Conservation (phyloP, 2,888 invertebrate genomes). For the Conomelus anceps region DNA sequence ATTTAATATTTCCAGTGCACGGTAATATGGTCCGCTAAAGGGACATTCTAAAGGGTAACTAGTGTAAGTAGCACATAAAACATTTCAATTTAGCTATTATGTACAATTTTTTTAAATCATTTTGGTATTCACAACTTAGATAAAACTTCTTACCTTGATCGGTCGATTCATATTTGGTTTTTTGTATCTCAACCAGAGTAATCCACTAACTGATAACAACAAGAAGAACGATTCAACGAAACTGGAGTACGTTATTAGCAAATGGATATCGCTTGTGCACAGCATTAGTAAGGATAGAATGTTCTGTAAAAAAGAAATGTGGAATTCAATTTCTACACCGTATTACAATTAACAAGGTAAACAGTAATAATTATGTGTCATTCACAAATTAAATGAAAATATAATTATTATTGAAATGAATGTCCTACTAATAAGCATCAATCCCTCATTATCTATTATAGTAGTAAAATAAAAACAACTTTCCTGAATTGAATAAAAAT, state of each 20-base stretch:
- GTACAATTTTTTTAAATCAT: background rate
- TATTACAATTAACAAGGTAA: too few species aligned
- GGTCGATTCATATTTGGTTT: conserved; percentile 72
- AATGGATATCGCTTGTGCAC: conserved; percentile 73
- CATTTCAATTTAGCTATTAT: background rate
- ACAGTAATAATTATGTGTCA: background rate
- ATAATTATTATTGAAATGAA: background rate
- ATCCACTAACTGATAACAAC: conserved; percentile 74
- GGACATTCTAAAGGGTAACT: too few species aligned
- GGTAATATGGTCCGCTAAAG: too few species aligned
- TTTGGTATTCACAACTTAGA: background rate
- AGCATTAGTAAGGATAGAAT: conserved; percentile 77
- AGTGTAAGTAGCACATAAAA: background rate
- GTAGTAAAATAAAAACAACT: too few species aligned
- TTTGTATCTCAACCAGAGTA: conserved; percentile 76
- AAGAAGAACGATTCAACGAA: conserved; percentile 92
- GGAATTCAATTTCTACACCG: too few species aligned
- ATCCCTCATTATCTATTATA: too few species aligned
- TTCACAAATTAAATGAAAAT: background rate
- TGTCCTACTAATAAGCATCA: too few species aligned
- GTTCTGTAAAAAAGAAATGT: conserved; percentile 54
- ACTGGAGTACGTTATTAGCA: conserved; percentile 83
- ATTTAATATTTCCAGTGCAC: too few species aligned
- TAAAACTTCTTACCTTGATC: conserved; percentile 58
- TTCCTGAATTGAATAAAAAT: too few species aligned